Evolutionary conservation across 1,140 invertebrate species (phyloP), one percentile per base, ranked within the genome.

Genomic region (Paraescarpia echinospica): DNA sequence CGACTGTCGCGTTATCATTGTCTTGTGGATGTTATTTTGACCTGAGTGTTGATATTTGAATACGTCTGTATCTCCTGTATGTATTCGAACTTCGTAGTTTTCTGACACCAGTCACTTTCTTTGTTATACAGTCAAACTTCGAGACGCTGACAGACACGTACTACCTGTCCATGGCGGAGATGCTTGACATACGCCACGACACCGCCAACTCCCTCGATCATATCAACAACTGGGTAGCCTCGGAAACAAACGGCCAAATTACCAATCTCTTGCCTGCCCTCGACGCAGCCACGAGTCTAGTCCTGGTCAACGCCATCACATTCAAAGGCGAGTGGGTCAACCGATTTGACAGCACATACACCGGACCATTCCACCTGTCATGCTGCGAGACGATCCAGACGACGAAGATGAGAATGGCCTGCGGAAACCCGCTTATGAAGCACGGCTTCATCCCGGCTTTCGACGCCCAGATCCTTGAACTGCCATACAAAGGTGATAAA

Each of bases 401-500:
- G 18, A 77, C 18, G 8, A 77, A 77, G 22, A 77, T 77, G 59
- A 18, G 22, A 18, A 22, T 77, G 2, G 59, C 8, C 22, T 77
- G 59, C 27, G 59, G 59, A 77, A 14, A 77, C 27, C 59, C 59
- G 0, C 4, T 77, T 6, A 18, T 77, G 59, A 77, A 77, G 22
- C 59, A 77, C 0, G 59, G 59, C 27, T 2, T 27, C 27, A 77
- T 77, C 22, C 59, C 59, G 59, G 59, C 59, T 18, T 77, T 97
- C 97, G 93, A 97, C 97, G 8, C 96, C 97, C 93, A 92, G 77
- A 96, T 97, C 1, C 94, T 98, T 6, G 97, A 98, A 95, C 94
- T 98, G 91, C 97, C 97, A 0, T 98, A 98, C 94, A 97, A 98
- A 94, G 97, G 98, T 31, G 97, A 98, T 77, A 97, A 98, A 34